Base-by-base conservation (phyloP, 2,888 invertebrate genomes). In the Cotesia congregata region DNA sequence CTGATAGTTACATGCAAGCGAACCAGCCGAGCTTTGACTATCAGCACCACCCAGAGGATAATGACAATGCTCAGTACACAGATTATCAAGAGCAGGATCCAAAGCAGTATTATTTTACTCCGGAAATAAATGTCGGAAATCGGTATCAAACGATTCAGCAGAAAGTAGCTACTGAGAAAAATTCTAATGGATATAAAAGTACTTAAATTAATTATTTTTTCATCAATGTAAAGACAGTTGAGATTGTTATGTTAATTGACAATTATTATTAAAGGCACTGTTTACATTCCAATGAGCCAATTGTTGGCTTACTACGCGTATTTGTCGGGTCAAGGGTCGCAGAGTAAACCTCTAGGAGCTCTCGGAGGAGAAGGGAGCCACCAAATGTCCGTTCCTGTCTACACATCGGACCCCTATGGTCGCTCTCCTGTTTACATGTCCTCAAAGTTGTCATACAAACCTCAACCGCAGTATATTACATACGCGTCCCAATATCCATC, bases 261-360 rank as follows among this genome's bases (percentile, higher is more conserved):
- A 17, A 38, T 67, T 17, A 60, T 60, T 67, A 60, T 61, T 38
- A 30, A 77, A 88, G 88, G 83, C 39, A 75, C 80, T 40, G 78
- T 86, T 17, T 85, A 87, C 67, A 80, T 87, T 59, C 88, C 88
- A 3, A 85, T 84, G 84, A 83, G 82, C 70, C 86, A 88, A 62
- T 78, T 88, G 7, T 76, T 87, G 62, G 74, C 86, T 1, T 88
- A 88, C 76, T 88, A 88, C 76, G 85, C 86, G 12, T 83, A 85
- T 78, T 79, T 86, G 60, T 81, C 70, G 73, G 9, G n/a, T 73
- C 74, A 81, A 72, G 7, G 71, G 4, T 40, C 68, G 12, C 86
- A 85, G 79, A 80, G 76, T 78, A 83, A 84, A 64, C 77, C 82
- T 83, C 17, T 12, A 12, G 50, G 12, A 50, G 50, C 50, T 50